Evolutionary conservation across 2,888 invertebrate species (phyloP), one percentile per base, ranked within the genome.

Genomic region (Digitonthophagus gazella): DNA sequence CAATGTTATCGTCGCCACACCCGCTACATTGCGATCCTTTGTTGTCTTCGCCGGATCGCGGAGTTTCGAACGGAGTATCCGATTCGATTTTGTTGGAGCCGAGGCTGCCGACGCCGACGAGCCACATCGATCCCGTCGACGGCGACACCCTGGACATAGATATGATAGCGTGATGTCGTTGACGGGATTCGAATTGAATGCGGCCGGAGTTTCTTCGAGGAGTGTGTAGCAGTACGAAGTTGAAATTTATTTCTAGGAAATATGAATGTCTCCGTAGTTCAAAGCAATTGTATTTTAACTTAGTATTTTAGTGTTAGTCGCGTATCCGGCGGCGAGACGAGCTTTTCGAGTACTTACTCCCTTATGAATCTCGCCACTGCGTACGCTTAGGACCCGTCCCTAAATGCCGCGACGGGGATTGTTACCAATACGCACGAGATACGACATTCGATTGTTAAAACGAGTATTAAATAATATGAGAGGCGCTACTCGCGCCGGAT

Each of bases 11-110:
- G 65, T 85, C 83, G 63, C 84, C 84, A 55, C 85, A 86, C 75
- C 86, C 87, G 8, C 83, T 88, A 1, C 87, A 87, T 68, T 85
- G 86, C 19, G 87, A 89, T 66, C 88, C 89, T 75, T 87, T 90
- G 11, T 86, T 90, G 85, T 75, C 85, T 80, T 80, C 87, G 82
- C 73, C 86, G 82, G 56, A 87, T 22, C 86, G 86, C 75, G 85
- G 86, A 2, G 84, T 86, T 11, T 87, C 88, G 72, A 85, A 85
- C 18, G 19, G 6, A n/a, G 15, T 19, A n/a, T 85, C 87, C 58
- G 90, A 91, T 79, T 87, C 89, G 2, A 87, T 90, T 85, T 80
- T 90, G 58, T 87, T 79, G 69, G 82, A 82, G 72, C 81, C 80
- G 15, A 79, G 83, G 71, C 74, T 82, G 72, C 81, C 85, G 19